Base-by-base conservation (phyloP, 2,797 vertebrate genomes). In the Rhinella marina region DNA sequence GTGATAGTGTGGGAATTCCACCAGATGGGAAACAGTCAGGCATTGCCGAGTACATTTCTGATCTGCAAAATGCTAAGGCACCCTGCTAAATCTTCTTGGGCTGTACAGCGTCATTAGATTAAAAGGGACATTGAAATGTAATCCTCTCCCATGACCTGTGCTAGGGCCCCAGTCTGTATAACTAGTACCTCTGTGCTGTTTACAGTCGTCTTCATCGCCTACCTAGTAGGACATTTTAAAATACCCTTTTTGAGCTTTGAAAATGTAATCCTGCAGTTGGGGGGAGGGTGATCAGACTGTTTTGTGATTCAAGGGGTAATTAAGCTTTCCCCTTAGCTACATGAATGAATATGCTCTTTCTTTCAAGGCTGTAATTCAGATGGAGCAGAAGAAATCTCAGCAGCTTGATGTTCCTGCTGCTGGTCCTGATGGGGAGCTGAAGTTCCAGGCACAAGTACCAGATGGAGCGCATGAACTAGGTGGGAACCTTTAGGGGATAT, bases 311-410 rank as follows among this genome's bases (percentile, higher is more conserved):
- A 11, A 21, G 3, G 59, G 23, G 62, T 27, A 66, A 3, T 66
- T n/a, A 27, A 27, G 25, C 27, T 3, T 27, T 32, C 27, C 6
- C 14, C 2, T 7, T 17, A 68, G 29, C 7, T 6, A 29, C 3
- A 48, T 23, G 50, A 75, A 23, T 11, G 23, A 52, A n/a, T 5
- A 23, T n/a, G 12, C 10, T 76, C 21, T 16, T 5, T 0, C 11
- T 66, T 21, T 10, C 0, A 82, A 98, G 97, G 97, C 97, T 0
- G 94, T 98, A 0, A 90, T 97, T 87, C 96, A 97, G 23, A 97
- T 98, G 96, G 97, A 97, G 13, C 96, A 98, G 91, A 95, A 96
- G 91, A 97, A 96, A 73, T 94, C 94, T 7, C 95, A 95, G 86
- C 94, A 93, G 92, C 27, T 90, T 32, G 0, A 94, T 93, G 1